Conservation (phyloP, 2,113 vertebrate species). For the Mungos mungo region DNA sequence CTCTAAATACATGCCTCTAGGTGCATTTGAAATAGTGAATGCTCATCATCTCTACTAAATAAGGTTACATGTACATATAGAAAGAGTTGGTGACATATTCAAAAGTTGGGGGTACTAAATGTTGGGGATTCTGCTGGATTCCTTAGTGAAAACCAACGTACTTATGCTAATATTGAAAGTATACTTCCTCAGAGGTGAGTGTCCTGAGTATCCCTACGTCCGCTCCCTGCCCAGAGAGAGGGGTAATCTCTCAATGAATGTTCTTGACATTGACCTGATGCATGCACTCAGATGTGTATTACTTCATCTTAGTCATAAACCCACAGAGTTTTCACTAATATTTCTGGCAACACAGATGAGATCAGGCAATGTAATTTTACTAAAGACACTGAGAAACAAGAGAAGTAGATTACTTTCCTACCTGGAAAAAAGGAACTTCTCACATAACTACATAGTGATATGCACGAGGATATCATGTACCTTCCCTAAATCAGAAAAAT, state of each 20-base stretch:
- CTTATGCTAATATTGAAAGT: background rate
- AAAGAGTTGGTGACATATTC: background rate
- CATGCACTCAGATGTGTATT: background rate
- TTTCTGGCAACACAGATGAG: slow-evolving; percentile 29
- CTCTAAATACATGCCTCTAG: background rate
- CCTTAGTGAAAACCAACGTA: background rate
- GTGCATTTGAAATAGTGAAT: background rate
- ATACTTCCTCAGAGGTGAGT: background rate
- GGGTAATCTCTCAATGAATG: background rate
- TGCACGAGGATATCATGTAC: background rate
- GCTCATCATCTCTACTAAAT: background rate
- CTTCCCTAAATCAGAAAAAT: slow-evolving; percentile 4
- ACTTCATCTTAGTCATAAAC: background rate
- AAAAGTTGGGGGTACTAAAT: background rate
- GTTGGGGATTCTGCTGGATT: background rate
- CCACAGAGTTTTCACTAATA: background rate
- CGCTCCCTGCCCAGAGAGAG: background rate
- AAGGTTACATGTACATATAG: background rate
- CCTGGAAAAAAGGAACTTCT: background rate
- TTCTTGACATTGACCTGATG: background rate
- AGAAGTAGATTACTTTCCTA: background rate
- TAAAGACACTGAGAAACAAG: background rate
- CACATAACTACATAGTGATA: background rate
- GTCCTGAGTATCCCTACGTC: background rate
- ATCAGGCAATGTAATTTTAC: background rate